Base-by-base conservation (phyloP, 2,888 invertebrate species). In the Oligia strigilis region DNA sequence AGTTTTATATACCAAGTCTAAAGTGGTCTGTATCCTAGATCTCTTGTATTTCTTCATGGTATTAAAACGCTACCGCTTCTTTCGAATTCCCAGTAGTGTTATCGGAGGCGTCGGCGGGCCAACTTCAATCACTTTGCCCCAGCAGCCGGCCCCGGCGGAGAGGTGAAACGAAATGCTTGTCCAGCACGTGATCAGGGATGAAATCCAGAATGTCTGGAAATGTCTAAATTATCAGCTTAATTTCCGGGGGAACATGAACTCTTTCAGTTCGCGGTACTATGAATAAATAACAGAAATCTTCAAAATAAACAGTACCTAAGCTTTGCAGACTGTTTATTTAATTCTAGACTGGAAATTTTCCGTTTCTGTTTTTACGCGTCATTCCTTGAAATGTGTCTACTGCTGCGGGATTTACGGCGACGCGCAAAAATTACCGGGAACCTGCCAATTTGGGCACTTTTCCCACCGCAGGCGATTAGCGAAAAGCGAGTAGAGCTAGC, bases 91-190 rank as follows among this genome's bases (percentile, higher is more conserved):
- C 77, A 58, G 43, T 58, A 60, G 81, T 82, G 84, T 84, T 89
- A 90, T 89, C 77, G 82, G 79, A 80, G 82, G 78, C 83, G 77
- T 87, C 87, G 83, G 84, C 81, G 81, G 83, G 73, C 85, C 83
- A 88, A 92, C 92, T 92, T 92, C 94, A 94, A 94, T 94, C 94
- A 94, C 94, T 94, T 94, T 94, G 87, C 91, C 74, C 71, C 74
- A 75, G 75, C 84, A 78, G 71, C 80, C 86, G 78, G 77, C 82
- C 82, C 79, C 87, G 78, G 55, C 46, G 70, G 77, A 77, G 80
- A 82, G 80, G 70, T 89, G 87, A 88, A 88, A 83, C 85, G 83
- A 83, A 87, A 87, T 82, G 82, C 84, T 83, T 71, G 71, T 70
- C 78, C 77, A 83, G 85, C 80, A 86, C 87, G 88, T 89, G 89